phyloP scores from a whole-genome alignment of 2,888 invertebrate species.

The Listrodromus nycthemerus region DNA sequence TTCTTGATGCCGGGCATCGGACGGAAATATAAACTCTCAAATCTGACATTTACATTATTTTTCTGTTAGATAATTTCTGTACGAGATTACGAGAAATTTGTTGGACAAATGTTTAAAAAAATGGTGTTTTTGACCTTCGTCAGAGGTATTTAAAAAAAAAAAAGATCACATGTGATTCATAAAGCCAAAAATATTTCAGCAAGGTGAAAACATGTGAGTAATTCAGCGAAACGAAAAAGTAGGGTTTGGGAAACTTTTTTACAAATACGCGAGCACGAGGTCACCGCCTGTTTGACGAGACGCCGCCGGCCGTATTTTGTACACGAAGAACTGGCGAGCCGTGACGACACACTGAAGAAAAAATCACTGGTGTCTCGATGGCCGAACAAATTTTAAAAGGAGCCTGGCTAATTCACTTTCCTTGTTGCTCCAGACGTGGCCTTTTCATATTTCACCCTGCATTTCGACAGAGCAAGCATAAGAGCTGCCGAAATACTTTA shows the following conservation, averaged over 20 bases:
- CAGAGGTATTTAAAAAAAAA: background rate
- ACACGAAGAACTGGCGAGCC: background rate
- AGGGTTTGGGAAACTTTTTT: no score
- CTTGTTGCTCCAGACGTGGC: background rate
- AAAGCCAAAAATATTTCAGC: no score
- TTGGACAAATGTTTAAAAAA: no score
- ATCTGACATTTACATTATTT: no score
- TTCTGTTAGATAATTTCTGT: background rate
- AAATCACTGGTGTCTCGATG: background rate
- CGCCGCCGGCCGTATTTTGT: background rate
- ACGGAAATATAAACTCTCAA: no score
- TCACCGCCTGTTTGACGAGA: background rate
- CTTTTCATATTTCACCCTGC: background rate
- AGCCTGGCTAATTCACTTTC: background rate
- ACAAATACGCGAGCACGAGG: background rate
- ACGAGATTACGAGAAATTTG: background rate
- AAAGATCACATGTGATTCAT: no score
- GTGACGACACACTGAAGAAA: background rate
- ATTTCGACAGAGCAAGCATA: background rate
- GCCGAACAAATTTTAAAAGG: slow-evolving; percentile 2
- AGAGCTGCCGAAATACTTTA: background rate
- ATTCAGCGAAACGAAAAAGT: no score
- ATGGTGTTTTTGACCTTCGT: no score
- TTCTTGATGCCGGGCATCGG: background rate
- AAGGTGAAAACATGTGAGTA: background rate